Evolutionary conservation across 1,140 invertebrate species (phyloP).

Genomic region (Helicoverpa zea): DNA sequence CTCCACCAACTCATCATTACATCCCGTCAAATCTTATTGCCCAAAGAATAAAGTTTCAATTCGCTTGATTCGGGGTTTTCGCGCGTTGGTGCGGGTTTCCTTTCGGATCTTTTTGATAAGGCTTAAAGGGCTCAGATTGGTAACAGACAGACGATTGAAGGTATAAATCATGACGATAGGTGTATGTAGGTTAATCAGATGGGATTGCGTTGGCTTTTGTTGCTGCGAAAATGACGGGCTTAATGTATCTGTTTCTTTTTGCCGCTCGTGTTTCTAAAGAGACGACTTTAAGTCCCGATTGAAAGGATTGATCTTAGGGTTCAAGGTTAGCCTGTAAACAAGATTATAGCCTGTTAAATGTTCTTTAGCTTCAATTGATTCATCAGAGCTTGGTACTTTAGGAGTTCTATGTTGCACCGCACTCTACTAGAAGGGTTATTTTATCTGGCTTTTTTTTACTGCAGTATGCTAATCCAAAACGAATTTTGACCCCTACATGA

Average conservation of each 20-base stretch:
- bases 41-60: constrained; percentile 53
- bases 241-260: constrained; percentile 8
- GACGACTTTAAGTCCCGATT: neutral
- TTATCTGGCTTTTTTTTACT: too few species aligned
- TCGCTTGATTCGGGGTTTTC: constrained; percentile 17
- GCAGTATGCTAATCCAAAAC: too few species aligned
- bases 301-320: neutral
- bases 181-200: constrained; percentile 49
- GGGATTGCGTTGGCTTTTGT: constrained; percentile 28
- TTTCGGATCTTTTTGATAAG: constrained; percentile 53
- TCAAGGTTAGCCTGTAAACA: neutral
- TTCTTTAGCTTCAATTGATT: neutral
- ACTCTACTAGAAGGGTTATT: too few species aligned
- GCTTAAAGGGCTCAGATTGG: constrained; percentile 32
- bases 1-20: constrained; percentile 21
- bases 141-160: constrained; percentile 46
- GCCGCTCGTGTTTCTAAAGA: neutral
- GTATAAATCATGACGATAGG: constrained; percentile 44
- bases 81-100: constrained; percentile 2
- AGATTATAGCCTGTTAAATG: neutral
- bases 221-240: constrained; percentile 22
- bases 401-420: too few species aligned
- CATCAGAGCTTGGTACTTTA: too few species aligned
- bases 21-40: constrained; percentile 25
- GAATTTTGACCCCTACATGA: too few species aligned